Conservation (phyloP, 2,888 invertebrate genomes). For the Dasysyrphus albostriatus region DNA sequence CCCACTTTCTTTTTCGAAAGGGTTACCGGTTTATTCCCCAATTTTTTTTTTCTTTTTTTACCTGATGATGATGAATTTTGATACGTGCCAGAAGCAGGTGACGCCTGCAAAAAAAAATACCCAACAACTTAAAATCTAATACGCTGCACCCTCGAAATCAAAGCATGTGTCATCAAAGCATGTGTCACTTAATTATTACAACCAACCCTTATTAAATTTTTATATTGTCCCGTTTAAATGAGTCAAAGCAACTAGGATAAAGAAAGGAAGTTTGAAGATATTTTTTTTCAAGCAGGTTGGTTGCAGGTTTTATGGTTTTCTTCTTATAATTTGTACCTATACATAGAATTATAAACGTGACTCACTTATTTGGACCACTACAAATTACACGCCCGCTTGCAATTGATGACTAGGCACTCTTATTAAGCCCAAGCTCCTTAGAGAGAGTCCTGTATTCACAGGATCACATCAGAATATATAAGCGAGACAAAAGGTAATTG, state of each 20-base stretch:
- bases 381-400: constrained; percentile 72
- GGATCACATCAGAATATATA: constrained; percentile 42
- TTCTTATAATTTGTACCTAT: not conserved
- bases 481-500: constrained; percentile 63
- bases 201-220: constrained; percentile 50
- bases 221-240: constrained; percentile 53
- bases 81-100: constrained; percentile 73
- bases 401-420: constrained; percentile 71
- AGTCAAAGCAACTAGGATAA: constrained; percentile 48
- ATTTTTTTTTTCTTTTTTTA: not conserved
- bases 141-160: constrained; percentile 63
- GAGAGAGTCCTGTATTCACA: constrained; percentile 37
- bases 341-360: constrained; percentile 60
- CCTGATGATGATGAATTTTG: constrained; percentile 62
- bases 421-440: constrained; percentile 53
- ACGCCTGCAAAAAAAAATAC: constrained; percentile 41
- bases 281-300: constrained; percentile 6
- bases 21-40: constrained; percentile 36
- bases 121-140: constrained; percentile 40
- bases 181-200: constrained; percentile 74
- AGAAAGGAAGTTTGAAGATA: constrained; percentile 28
- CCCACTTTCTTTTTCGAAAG: constrained; percentile 38
- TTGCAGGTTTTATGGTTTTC: constrained; percentile 12
- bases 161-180: constrained; percentile 74
- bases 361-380: constrained; percentile 71